These are phyloP conservation scores for Crepidodera aurea DNA, from an alignment of 2,888 invertebrate species.

Conservation along the genomic window DNA sequence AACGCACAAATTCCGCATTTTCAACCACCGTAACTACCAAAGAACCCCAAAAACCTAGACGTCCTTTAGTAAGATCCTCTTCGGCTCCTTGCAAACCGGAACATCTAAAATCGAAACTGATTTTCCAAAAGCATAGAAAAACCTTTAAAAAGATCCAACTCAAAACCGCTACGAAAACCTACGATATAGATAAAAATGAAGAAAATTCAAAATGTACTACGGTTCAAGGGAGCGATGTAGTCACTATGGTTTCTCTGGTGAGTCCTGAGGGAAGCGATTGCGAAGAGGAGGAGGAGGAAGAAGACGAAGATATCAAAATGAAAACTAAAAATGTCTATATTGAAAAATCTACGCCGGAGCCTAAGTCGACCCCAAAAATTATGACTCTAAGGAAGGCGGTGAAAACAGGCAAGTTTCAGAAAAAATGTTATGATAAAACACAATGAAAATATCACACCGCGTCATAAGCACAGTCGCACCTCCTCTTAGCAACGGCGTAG, in stretches of 20 bases:
- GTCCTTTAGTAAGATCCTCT: constrained; percentile 55
- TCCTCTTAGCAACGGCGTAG: no score
- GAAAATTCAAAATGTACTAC: constrained; percentile 46
- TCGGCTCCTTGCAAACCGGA: constrained; percentile 54
- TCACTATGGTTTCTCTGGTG: constrained; percentile 73
- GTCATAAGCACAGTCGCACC: no score
- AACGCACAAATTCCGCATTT: constrained; percentile 58
- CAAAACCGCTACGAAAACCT: constrained; percentile 25
- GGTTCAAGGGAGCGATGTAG: constrained; percentile 60
- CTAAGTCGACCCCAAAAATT: constrained; percentile 41
- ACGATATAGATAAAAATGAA: constrained; percentile 39
- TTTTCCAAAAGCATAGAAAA: constrained; percentile 54
- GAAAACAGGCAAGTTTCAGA: constrained; percentile 55
- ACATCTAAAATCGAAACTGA: constrained; percentile 50
- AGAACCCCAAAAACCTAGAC: constrained; percentile 46
- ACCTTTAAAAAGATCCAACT: constrained; percentile 40
- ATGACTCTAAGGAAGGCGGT: constrained; percentile 56
- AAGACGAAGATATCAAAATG: constrained; percentile 35
- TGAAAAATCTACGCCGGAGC: constrained; percentile 1
- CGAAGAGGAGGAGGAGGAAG: constrained; percentile 64
- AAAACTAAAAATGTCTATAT: constrained; percentile 36
- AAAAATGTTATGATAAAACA: no score
- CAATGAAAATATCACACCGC: no score
- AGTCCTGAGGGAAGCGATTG: constrained; percentile 71
- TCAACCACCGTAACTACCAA: constrained; percentile 43